Evolutionary conservation across 2,113 vertebrate genomes (phyloP), one percentile per base, ranked within the genome.

Genomic region (Platanista minor): DNA sequence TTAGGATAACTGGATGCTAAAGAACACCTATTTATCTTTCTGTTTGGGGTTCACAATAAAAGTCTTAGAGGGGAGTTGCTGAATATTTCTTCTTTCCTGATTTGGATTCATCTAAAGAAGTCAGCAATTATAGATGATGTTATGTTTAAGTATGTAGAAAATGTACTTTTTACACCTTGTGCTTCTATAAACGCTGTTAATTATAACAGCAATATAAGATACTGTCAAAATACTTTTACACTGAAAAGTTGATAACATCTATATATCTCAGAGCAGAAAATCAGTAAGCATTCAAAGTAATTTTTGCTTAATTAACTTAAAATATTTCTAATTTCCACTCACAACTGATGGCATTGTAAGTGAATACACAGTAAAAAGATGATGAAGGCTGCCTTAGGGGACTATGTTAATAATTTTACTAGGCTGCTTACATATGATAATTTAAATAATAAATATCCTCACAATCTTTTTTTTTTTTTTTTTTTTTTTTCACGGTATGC

Each of bases 371-470:
- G 31, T 46, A 77, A 96, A 75, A n/a, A 71, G 43, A 92, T 71
- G 43, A 93, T 84, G 85, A 94, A 96, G 18, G 1, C 39, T 87
- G 57, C 66, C 61, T 97, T 82, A 71, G 66, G 66, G 39, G 39
- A 82, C 84, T 94, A 41, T 85, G 85, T 54, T 93, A 94, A 96
- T 96, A 82, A 94, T 81, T 96, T 57, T 95, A 89, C 95, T 92
- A 97, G 66, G 78, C 81, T 95, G 49, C 81, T 96, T 94, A 96
- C 11, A 71, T 84, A 95, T 82, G 85, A 89, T 97, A 95, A 95
- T 91, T 96, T 88, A 71, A 95, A 97, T 91, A 89, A 97, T 67
- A 83, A 91, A 97, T 95, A 59, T 59, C 31, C 62, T 93, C 33
- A 92, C 18, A 90, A 59, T 95, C 93, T 97, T 72, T 97, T 90